Percentiles rank a stretch among this genome's conserved stretches.
These are phyloP conservation scores for Drosophila lowei DNA, from an alignment of 1,140 invertebrate species.

Conservation along the genomic window DNA sequence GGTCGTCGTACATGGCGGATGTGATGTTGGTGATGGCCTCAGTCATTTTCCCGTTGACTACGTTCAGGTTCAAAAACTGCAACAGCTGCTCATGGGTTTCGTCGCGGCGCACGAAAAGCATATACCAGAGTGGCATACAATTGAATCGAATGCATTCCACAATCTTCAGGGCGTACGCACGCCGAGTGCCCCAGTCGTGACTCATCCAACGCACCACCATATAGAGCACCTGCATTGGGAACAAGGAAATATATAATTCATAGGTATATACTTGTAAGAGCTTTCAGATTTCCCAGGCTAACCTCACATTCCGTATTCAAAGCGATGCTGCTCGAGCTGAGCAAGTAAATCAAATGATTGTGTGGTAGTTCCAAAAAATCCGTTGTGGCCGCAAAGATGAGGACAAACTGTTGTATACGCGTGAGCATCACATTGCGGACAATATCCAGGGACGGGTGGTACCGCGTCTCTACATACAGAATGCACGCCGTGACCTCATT, in stretches of 20 bases:
- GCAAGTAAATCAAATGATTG: conserved; percentile 86
- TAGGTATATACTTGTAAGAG: too few species aligned
- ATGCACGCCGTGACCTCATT: conserved; percentile 87
- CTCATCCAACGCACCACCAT: conserved; percentile 52
- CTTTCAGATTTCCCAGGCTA: not conserved
- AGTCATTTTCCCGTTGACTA: conserved; percentile 24
- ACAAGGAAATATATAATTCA: not conserved
- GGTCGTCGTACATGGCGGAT: conserved; percentile 39
- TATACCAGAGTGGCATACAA: conserved; percentile 57
- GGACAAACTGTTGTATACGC: conserved; percentile 88
- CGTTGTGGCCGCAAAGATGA: conserved; percentile 88
- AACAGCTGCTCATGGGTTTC: conserved; percentile 32
- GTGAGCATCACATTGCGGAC: conserved; percentile 87
- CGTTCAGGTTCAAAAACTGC: conserved; percentile 14
- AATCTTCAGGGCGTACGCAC: not conserved
- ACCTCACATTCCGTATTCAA: conserved; percentile 86
- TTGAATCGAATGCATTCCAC: conserved; percentile 48
- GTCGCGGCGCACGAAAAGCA: conserved; percentile 47
- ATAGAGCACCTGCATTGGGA: conserved; percentile 41
- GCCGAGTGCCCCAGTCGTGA: conserved; percentile 42
- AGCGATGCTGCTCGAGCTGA: conserved; percentile 88
- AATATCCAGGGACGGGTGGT: conserved; percentile 70
- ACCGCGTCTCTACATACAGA: conserved; percentile 86
- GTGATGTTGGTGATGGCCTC: conserved; percentile 47
- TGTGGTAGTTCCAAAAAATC: conserved; percentile 87